Evolutionary conservation across 2,113 vertebrate genomes (phyloP).

Genomic region (Tor tambroides): DNA sequence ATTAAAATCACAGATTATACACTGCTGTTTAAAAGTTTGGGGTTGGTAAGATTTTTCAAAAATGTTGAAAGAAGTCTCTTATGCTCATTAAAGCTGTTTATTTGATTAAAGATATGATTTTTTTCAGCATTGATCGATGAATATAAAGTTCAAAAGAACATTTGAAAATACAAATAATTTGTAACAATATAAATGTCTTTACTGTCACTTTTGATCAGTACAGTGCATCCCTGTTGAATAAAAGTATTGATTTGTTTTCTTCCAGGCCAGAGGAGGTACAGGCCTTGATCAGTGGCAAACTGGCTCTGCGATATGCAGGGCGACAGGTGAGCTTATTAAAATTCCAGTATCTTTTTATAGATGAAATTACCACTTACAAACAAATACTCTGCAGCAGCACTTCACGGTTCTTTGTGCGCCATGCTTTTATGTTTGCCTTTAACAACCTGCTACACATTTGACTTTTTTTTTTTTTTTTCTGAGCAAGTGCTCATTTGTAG

Average conservation of each 20-base stretch:
- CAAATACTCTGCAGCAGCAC: background rate
- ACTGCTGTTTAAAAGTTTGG: background rate
- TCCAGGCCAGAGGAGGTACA: slow-evolving; percentile 96
- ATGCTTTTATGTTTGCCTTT: background rate
- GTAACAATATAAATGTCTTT: background rate
- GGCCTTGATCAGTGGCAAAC: slow-evolving; percentile 93
- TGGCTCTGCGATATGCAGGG: slow-evolving; percentile 90
- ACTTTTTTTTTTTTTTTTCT: background rate
- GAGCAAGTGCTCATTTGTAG: background rate
- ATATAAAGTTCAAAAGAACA: background rate
- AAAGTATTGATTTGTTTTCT: slow-evolving; percentile 31
- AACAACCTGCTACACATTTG: background rate
- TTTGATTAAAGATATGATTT: background rate
- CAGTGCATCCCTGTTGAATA: background rate
- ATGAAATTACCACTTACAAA: background rate
- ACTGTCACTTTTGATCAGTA: background rate
- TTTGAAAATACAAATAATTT: background rate
- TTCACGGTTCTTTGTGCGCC: background rate
- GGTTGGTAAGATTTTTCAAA: background rate
- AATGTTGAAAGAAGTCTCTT: background rate
- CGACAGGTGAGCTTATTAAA: slow-evolving; percentile 82
- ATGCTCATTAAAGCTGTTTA: background rate
- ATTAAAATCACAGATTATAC: background rate
- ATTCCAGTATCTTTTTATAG: background rate
- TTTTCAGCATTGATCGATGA: background rate